These are phyloP conservation scores for Aix galericulata DNA, from an alignment of 2,113 vertebrate genomes.

Conservation along the genomic window DNA sequence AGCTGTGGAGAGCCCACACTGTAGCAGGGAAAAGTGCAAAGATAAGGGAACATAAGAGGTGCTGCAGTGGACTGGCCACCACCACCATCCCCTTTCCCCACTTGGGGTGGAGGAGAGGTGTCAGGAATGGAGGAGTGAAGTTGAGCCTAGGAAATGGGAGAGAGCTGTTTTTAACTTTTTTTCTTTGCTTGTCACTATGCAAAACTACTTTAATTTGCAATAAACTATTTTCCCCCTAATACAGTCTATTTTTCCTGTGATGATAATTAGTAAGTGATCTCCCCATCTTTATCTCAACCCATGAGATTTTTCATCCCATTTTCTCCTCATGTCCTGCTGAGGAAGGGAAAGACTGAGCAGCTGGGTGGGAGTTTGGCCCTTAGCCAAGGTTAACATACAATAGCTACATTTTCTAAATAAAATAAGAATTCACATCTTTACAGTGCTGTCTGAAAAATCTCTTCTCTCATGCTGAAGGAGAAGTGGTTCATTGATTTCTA, in stretches of 20 bases:
- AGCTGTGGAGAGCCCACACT: accelerated
- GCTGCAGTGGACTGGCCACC: background rate
- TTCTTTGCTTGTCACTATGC: background rate
- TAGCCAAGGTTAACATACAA: background rate
- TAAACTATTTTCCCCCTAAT: background rate
- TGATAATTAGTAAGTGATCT: accelerated
- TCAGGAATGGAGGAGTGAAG: background rate
- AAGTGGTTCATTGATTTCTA: background rate
- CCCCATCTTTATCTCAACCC: background rate
- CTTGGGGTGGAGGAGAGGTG: background rate
- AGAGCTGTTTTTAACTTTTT: background rate
- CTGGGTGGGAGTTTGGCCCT: background rate
- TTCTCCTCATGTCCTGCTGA: background rate
- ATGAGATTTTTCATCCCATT: background rate
- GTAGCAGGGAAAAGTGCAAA: background rate
- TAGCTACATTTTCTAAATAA: background rate
- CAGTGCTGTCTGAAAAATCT: background rate
- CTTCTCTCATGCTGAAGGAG: background rate
- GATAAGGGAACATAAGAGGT: background rate
- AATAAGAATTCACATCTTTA: background rate
- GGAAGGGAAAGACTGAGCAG: background rate
- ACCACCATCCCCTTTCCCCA: accelerated
- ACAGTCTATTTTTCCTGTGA: background rate
- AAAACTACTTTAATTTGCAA: background rate
- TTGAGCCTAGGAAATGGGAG: accelerated